phyloP scores from a whole-genome alignment of 2,113 vertebrate species.

The Zosterops borbonicus region DNA sequence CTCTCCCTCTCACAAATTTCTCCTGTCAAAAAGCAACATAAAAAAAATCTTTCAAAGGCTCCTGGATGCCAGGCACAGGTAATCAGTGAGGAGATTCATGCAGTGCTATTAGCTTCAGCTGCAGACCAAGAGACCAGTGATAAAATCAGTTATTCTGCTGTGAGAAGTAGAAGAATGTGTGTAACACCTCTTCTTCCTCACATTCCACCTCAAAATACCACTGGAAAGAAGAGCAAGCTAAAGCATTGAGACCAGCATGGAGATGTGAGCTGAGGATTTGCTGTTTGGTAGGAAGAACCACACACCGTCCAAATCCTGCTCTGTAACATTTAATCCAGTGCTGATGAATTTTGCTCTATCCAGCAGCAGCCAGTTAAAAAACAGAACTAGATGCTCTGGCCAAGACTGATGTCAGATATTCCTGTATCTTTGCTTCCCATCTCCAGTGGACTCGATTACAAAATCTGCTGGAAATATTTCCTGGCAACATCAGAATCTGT shows the following conservation, averaged over 20 bases:
- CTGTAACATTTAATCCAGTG: neutral
- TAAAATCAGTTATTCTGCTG: neutral
- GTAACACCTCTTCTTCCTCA: neutral
- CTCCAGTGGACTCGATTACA: constrained; percentile 14
- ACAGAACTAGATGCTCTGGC: neutral
- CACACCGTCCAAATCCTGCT: neutral
- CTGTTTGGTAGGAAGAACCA: neutral
- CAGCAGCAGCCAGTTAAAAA: constrained; percentile 16
- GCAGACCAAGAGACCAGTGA: neutral
- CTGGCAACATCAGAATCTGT: neutral
- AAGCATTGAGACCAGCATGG: neutral
- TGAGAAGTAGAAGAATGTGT: neutral
- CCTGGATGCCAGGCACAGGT: neutral
- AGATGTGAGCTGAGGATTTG: neutral
- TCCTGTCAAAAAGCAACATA: neutral
- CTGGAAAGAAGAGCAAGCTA: neutral
- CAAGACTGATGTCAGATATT: constrained; percentile 47
- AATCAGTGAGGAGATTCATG: neutral
- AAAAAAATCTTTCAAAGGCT: constrained; percentile 13
- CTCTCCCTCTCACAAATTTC: neutral
- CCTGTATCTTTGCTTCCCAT: neutral
- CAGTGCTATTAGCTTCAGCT: neutral
- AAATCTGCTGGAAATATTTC: constrained; percentile 18
- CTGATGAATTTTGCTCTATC: neutral
- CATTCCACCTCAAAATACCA: neutral